Conservation (phyloP, 2,888 invertebrate species). For the Bugulina stolonifera region DNA sequence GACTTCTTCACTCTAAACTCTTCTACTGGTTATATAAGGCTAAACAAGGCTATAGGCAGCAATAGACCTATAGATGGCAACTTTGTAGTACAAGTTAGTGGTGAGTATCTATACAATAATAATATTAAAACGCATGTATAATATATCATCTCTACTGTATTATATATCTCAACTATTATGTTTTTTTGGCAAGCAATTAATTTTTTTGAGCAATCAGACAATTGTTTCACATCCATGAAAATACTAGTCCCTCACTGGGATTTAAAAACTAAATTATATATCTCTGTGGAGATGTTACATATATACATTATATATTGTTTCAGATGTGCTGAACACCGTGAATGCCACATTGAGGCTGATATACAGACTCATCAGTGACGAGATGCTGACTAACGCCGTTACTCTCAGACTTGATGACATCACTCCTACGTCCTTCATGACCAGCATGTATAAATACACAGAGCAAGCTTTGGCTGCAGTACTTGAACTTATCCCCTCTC, state of each 20-base stretch:
- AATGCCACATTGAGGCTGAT: constrained; percentile 85
- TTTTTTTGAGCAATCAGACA: no score
- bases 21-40: constrained; percentile 73
- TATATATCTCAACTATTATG: no score
- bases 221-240: no score
- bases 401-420: constrained; percentile 86
- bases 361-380: constrained; percentile 83
- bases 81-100: constrained; percentile 85
- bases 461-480: constrained; percentile 20
- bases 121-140: no score
- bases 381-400: constrained; percentile 88
- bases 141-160: no score
- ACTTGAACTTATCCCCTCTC: background rate
- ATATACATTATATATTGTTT: no score
- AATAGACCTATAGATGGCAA: constrained; percentile 88
- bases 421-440: constrained; percentile 85
- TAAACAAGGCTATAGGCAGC: constrained; percentile 88
- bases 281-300: no score
- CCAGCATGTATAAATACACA: constrained; percentile 64
- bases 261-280: no score
- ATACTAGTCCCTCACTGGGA: no score
- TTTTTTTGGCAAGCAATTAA: no score
- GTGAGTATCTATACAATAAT: constrained; percentile 56
- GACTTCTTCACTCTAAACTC: constrained; percentile 77
- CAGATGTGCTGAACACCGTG: constrained; percentile 87